phyloP scores from a whole-genome alignment of 2,113 vertebrate species.

The Apteryx mantelli region DNA sequence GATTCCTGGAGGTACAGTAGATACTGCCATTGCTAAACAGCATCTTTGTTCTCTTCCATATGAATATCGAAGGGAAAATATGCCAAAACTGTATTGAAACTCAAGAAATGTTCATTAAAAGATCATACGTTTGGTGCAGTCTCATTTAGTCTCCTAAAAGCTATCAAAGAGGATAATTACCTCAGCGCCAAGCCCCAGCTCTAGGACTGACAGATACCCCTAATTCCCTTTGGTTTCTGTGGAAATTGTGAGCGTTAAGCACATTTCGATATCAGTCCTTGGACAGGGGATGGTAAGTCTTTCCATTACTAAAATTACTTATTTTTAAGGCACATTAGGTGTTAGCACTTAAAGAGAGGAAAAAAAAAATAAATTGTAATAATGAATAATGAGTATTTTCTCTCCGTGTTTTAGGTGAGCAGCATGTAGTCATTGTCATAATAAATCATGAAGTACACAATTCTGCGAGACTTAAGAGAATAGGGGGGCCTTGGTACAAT shows the following conservation, averaged over 20 bases:
- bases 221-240: neutral
- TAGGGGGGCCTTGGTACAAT: neutral
- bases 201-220: neutral
- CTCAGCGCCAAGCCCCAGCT: neutral
- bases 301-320: neutral
- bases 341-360: neutral
- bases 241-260: neutral
- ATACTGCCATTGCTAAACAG: neutral
- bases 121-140: neutral
- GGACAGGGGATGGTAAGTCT: neutral
- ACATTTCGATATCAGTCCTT: neutral
- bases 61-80: neutral
- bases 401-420: neutral
- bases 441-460: neutral
- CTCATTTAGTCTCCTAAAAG: neutral
- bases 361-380: neutral
- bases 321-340: neutral
- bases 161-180: neutral
- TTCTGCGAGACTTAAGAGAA: neutral
- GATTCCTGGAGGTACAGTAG: neutral
- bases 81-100: neutral
- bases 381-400: constrained; percentile 28
- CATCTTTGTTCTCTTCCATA: neutral
- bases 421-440: neutral
- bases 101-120: neutral